A percentile compares a stretch with the other conserved stretches of the same genome.
Conservation (phyloP, 2,888 invertebrate genomes). For the Lymantria dispar region DNA sequence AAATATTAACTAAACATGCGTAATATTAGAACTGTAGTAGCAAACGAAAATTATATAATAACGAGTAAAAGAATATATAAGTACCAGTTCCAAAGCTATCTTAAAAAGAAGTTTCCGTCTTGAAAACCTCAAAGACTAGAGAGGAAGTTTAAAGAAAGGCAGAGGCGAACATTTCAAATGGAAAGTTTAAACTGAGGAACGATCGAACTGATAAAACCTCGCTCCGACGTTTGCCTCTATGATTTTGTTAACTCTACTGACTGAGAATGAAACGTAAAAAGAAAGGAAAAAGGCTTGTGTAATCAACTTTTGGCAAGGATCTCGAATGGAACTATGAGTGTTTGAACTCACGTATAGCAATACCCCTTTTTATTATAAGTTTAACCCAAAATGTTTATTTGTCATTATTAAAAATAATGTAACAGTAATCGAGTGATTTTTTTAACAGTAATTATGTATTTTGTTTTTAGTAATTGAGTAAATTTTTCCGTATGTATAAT, state of each 20-base stretch:
- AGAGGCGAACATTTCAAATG: conserved; percentile 54
- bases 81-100: conserved; percentile 44
- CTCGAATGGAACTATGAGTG: background rate
- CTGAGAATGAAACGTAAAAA: conserved; percentile 31
- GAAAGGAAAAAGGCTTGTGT: conserved; percentile 23
- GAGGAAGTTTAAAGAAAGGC: conserved; percentile 66
- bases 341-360: background rate
- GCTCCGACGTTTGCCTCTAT: conserved; percentile 47
- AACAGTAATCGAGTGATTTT: no score
- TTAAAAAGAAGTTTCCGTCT: conserved; percentile 59
- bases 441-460: no score
- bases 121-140: conserved; percentile 66
- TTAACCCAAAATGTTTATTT: background rate
- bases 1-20: no score
- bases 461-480: no score
- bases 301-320: conserved; percentile 22
- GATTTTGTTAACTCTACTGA: conserved; percentile 47
- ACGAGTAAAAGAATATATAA: conserved; percentile 46
- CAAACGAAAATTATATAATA: conserved; percentile 3
- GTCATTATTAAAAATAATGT: no score
- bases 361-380: background rate
- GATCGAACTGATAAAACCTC: conserved; percentile 56
- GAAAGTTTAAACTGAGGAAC: conserved; percentile 58
- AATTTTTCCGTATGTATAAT: no score
- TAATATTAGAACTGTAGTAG: background rate